Conservation (phyloP, 2,113 vertebrate genomes). For the Anseranas semipalmata region DNA sequence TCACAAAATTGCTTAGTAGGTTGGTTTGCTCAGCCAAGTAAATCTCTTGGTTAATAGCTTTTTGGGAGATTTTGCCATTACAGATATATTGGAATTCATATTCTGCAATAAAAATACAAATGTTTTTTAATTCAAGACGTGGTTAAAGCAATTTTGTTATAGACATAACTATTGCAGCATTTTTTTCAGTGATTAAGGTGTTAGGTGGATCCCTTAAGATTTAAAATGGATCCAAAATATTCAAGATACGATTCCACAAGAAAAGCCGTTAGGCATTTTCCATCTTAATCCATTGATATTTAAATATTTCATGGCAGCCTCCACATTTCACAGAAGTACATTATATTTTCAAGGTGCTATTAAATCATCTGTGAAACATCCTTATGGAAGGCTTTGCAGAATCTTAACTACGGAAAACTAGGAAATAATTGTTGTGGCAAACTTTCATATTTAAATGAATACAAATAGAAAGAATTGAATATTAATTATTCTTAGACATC, state of each 20-base stretch:
- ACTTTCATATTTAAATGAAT: not conserved
- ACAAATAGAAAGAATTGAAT: not conserved
- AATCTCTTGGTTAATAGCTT: conserved; percentile 34
- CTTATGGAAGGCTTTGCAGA: not conserved
- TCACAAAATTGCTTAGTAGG: not conserved
- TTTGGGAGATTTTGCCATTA: conserved; percentile 3
- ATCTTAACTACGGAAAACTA: not conserved
- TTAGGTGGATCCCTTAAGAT: not conserved
- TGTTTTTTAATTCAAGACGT: not conserved
- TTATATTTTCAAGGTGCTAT: conserved; percentile 2
- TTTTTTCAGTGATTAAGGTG: not conserved
- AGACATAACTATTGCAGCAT: not conserved
- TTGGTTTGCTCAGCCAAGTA: not conserved
- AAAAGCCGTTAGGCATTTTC: not conserved
- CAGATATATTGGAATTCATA: not conserved
- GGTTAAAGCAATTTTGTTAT: conserved; percentile 21
- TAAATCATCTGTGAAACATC: not conserved
- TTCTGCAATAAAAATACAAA: conserved; percentile 14
- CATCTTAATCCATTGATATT: not conserved
- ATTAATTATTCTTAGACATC: not conserved
- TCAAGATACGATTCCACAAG: not conserved
- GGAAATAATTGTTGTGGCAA: not conserved
- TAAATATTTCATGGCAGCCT: conserved; percentile 26
- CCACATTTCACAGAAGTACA: not conserved
- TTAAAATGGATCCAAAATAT: conserved; percentile 15